Evolutionary conservation across 1,140 invertebrate species (phyloP).

Genomic region (Sinonovacula constricta): DNA sequence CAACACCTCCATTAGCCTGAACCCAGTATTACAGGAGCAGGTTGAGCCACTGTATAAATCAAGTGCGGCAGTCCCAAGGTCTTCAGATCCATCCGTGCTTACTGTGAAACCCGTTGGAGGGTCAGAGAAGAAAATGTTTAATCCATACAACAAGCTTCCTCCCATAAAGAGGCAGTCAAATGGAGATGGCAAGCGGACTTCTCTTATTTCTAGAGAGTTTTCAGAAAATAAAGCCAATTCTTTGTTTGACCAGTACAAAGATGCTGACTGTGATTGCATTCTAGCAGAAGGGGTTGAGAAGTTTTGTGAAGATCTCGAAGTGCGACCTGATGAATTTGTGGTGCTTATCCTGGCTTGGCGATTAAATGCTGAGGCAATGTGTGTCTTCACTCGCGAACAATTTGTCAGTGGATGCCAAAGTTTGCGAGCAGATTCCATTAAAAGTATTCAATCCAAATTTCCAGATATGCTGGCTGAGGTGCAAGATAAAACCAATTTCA

Average conservation of each 20-base stretch:
- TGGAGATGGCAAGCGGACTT: slow-evolving; percentile 70
- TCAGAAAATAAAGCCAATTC: slow-evolving; percentile 84
- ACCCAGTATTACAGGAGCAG: slow-evolving; percentile 41
- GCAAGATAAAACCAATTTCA: slow-evolving; percentile 89
- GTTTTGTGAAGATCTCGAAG: slow-evolving; percentile 92
- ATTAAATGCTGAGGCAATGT: slow-evolving; percentile 96
- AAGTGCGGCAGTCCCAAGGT: slow-evolving; percentile 26
- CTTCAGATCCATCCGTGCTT: slow-evolving; percentile 30
- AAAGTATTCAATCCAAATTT: slow-evolving; percentile 88
- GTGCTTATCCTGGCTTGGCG: slow-evolving; percentile 96
- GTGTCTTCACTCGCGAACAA: slow-evolving; percentile 92
- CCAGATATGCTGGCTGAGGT: slow-evolving; percentile 90
- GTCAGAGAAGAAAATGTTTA: slow-evolving; percentile 75
- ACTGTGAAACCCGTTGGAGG: slow-evolving; percentile 41
- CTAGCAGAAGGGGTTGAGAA: slow-evolving; percentile 94
- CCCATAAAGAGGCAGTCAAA: slow-evolving; percentile 72
- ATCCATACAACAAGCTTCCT: slow-evolving; percentile 75
- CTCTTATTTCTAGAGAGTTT: slow-evolving; percentile 70
- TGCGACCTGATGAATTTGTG: slow-evolving; percentile 91
- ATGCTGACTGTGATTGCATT: slow-evolving; percentile 90
- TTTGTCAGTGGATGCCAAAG: slow-evolving; percentile 89
- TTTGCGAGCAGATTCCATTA: slow-evolving; percentile 90
- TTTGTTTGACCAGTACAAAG: slow-evolving; percentile 94
- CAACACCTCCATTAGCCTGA: slow-evolving; percentile 47
- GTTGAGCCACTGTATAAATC: slow-evolving; percentile 25